phyloP scores from a whole-genome alignment of 92 coral and sea anemone genomes.

The Phenganax subtilis region DNA sequence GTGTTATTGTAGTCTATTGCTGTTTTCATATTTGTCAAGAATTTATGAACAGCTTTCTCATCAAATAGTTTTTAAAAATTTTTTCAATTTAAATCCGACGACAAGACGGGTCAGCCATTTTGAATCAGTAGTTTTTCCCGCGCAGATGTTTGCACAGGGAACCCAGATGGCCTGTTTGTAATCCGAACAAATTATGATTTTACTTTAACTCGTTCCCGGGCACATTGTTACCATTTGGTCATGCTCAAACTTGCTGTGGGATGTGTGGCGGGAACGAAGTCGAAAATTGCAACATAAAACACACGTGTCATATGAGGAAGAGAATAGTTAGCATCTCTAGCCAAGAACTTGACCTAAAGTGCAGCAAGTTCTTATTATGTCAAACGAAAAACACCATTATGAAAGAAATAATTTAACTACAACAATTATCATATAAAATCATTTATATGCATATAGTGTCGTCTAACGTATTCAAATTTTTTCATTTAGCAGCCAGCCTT shows the following conservation, averaged over 20 bases:
- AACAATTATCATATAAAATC: no score
- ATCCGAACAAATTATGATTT: not conserved
- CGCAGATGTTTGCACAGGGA: constrained; percentile 27
- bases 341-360: no score
- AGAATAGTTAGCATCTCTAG: no score
- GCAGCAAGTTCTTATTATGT: no score
- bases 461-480: no score
- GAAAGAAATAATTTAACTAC: no score
- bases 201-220: not conserved
- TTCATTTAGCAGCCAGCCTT: no score
- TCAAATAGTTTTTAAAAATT: not conserved
- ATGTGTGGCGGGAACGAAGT: not conserved
- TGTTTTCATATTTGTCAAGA: not conserved
- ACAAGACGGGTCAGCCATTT: not conserved
- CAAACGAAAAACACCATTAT: no score
- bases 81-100: not conserved
- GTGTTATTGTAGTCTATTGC: not conserved
- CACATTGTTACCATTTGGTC: not conserved
- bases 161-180: not conserved
- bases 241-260: not conserved
- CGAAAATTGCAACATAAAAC: not conserved
- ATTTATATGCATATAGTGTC: no score
- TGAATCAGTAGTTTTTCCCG: constrained; percentile 1
- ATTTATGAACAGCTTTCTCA: not conserved
- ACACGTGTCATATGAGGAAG: no score